A percentile compares a stretch with the other conserved stretches of the same genome.
These are phyloP conservation scores for Emmelina monodactyla DNA, from an alignment of 2,888 invertebrate species.

Conservation along the genomic window DNA sequence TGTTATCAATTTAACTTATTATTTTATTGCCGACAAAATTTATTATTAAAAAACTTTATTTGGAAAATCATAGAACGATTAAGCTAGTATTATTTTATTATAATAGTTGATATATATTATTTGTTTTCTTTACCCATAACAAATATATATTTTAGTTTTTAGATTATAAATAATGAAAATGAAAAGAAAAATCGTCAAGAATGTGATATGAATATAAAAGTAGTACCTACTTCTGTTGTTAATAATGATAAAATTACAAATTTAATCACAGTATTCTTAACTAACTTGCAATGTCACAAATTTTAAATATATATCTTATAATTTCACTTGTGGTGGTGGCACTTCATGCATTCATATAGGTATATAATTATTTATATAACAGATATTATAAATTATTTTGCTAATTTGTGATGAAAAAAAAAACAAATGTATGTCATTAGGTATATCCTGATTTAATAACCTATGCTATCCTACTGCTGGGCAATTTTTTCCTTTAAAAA, in stretches of 20 bases:
- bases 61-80: not conserved
- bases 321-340: too few relatives aligned
- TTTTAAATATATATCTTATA: too few relatives aligned
- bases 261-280: too few relatives aligned
- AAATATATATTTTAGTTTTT: not conserved
- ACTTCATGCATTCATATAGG: not conserved
- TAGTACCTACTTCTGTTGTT: not conserved
- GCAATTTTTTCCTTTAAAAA: too few relatives aligned
- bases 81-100: too few relatives aligned
- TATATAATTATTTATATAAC: not conserved
- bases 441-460: not conserved
- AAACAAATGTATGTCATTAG: not conserved
- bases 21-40: not conserved
- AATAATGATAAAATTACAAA: too few relatives aligned
- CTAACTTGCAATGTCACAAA: too few relatives aligned
- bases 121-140: not conserved
- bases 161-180: slow-evolving; percentile 7
- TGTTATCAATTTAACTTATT: too few relatives aligned
- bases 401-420: not conserved
- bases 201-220: slow-evolving; percentile 28
- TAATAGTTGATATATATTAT: not conserved
- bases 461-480: too few relatives aligned
- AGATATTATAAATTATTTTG: not conserved
- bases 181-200: slow-evolving; percentile 26
- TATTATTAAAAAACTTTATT: not conserved